phyloP scores from a whole-genome alignment of 2,888 invertebrate genomes.

The Lepas anatifera region DNA sequence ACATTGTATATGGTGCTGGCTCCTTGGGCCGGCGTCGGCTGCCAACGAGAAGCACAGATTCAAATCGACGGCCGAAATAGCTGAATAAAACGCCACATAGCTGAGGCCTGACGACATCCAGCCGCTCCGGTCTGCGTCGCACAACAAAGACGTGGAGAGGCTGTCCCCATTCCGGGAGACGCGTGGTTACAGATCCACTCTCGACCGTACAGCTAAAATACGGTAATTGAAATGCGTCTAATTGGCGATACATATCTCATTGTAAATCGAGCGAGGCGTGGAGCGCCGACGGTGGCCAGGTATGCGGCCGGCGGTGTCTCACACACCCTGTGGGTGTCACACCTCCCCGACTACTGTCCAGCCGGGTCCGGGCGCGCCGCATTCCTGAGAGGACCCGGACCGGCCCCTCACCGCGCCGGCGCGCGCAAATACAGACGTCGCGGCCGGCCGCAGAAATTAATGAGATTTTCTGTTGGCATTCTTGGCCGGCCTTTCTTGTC shows the following conservation, averaged over 20 bases:
- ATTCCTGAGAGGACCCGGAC: no score
- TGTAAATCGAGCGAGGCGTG: constrained; percentile 2
- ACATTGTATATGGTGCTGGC: background rate
- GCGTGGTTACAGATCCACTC: background rate
- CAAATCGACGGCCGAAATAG: constrained; percentile 1
- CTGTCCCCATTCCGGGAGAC: background rate
- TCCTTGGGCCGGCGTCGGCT: background rate
- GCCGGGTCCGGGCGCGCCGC: no score
- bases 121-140: no score
- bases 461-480: constrained; percentile 12
- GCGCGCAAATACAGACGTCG: constrained; percentile 5
- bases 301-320: background rate
- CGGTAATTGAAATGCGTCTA: constrained; percentile 9
- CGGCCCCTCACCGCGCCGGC: no score
- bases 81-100: background rate
- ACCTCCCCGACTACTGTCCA: no score
- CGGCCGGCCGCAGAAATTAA: constrained; percentile 4
- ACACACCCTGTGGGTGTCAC: no score
- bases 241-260: constrained; percentile 1
- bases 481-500: constrained; percentile 6
- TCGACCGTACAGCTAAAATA: background rate
- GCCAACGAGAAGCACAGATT: no score
- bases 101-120: background rate
- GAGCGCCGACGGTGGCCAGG: background rate
- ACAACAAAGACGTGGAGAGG: background rate